Percentiles rank a stretch among this genome's conserved stretches.
Conservation (phyloP, 2,797 vertebrate species). For the Sarcophilus harrisii region DNA sequence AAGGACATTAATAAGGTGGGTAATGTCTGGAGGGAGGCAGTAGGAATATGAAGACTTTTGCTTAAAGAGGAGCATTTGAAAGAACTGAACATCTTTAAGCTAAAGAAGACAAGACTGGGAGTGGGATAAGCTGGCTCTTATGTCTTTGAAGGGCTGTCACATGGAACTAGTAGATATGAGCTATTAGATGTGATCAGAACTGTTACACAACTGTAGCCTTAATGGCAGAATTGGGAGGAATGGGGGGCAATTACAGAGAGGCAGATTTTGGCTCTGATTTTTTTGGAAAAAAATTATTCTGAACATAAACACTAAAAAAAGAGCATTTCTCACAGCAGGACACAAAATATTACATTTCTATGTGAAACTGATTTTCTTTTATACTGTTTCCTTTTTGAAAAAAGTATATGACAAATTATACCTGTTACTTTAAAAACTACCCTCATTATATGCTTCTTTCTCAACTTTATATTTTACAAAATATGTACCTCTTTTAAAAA, state of each 20-base stretch:
- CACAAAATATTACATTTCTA: neutral
- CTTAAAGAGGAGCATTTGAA: neutral
- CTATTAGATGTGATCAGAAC: neutral
- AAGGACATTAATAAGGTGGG: neutral
- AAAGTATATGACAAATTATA: neutral
- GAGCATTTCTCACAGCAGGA: neutral
- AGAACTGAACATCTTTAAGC: neutral
- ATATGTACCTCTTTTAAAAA: neutral
- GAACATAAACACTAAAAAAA: neutral
- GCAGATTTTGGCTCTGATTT: too few species aligned
- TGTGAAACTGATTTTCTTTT: neutral
- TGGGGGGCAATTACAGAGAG: neutral
- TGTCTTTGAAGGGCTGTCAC: neutral
- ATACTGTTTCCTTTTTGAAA: neutral
- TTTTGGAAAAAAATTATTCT: neutral
- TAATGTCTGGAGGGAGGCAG: neutral
- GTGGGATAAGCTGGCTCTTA: neutral
- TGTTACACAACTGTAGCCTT: neutral
- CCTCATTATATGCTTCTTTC: neutral
- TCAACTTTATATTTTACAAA: neutral
- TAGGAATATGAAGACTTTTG: neutral
- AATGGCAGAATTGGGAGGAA: neutral
- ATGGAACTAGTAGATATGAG: neutral
- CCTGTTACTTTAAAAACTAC: neutral
- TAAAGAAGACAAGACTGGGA: neutral